Evolutionary conservation across 1,140 invertebrate species (phyloP), one percentile per base, ranked within the genome.

Genomic region (Zaprionus vittiger): DNA sequence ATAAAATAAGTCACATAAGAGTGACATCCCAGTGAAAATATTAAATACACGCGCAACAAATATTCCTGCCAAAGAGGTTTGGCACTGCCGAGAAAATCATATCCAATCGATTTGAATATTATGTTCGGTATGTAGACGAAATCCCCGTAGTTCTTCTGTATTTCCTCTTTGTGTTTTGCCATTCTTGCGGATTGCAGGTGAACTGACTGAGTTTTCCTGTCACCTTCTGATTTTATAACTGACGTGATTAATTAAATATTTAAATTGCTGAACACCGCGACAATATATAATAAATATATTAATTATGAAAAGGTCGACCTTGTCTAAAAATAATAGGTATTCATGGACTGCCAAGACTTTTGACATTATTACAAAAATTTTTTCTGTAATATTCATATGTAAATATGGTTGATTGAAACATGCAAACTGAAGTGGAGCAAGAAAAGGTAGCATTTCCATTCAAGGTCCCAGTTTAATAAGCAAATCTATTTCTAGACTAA

Each of bases 101-200:
- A 84, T 11, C 82, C 78, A 34, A 84, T 52, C 9, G 70, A 67
- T 41, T 75, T 69, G 41, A 79, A 76, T 59, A 84, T 66, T 4
- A 71, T 54, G 17, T 22, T 74, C 15, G 81, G 67, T 66, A 85
- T 62, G 52, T 54, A 81, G 9, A 63, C 72, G 38, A 81, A 85
- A 15, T 81, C 81, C 41, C 71, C 69, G 62, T 60, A 85, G 9
- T 37, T 66, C 7, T 71, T 54, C 9, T 57, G 56, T 5, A 15
- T 38, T 54, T 34, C 14, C 20, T 28, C 3, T 22, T 4, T 47
- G n/a, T 20, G 5, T 26, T 41, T 37, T 24, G 31, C 15, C 73
- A 66, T 73, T 62, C 65, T 11, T 12, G 20, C 12, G 17, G 17
- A n/a, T 34, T 28, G 15, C 22, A 26, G 9, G 4, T 55, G 6